Conservation (phyloP, 2,113 vertebrate genomes). For the Leiothrix lutea region DNA sequence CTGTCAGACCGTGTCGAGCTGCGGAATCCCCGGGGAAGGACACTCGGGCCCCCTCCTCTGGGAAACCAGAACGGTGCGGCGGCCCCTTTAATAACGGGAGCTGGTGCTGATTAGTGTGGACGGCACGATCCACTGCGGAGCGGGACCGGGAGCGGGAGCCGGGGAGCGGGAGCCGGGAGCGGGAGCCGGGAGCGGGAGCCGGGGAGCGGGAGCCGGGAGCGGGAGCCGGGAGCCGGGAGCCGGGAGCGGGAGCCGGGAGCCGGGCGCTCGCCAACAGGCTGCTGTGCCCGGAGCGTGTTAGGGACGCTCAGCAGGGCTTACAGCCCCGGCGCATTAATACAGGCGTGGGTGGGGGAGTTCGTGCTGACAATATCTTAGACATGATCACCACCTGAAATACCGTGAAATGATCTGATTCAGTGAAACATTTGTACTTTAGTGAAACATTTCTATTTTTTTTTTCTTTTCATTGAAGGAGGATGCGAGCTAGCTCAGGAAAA, state of each 20-base stretch:
- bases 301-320: too few relatives aligned
- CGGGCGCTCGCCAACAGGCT: neutral
- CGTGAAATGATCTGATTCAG: neutral
- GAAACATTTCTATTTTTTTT: neutral
- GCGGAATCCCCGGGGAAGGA: neutral
- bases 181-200: neutral
- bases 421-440: neutral
- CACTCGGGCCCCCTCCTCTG: neutral
- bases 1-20: neutral
- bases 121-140: slow-evolving; percentile 50
- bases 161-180: neutral
- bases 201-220: too few relatives aligned
- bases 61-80: neutral
- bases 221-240: neutral
- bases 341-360: fast-evolving
- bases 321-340: fast-evolving
- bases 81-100: neutral
- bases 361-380: neutral
- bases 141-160: neutral
- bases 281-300: neutral
- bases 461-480: neutral
- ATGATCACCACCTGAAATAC: neutral
- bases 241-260: neutral
- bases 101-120: slow-evolving; percentile 23
- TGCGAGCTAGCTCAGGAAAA: neutral